Base-by-base conservation (phyloP, 2,888 invertebrate species). In the Noctua fimbriata region DNA sequence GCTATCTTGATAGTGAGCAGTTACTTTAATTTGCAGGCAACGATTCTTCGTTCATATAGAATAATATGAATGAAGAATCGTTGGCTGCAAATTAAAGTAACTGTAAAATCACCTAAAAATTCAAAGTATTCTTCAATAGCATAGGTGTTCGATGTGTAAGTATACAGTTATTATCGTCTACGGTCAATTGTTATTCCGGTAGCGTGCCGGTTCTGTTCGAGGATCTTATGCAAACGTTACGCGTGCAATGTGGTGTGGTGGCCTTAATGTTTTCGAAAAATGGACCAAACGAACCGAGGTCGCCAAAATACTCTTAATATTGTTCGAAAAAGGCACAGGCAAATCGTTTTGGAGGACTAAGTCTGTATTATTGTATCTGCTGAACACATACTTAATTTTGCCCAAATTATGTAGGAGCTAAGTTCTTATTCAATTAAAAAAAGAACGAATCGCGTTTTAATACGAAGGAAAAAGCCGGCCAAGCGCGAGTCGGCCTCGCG, bases 191-290 rank as follows among this genome's bases (percentile, higher is more conserved):
- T 87, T 93, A 95, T 95, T 94, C 95, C 58, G 85, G 81, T 77
- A 85, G 88, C 89, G 92, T 90, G 79, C 79, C 84, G 81, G 83
- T 84, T 86, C 89, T 87, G 86, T 84, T 77, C 88, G 89, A 92
- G 90, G 88, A 89, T 91, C 91, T 95, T 95, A 94, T 93, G 95
- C 93, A 95, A 95, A 91, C 92, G 91, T 94, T 94, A 94, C 91
- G 90, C 84, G 86, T 83, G 69, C 67, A 66, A 74, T 67, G 41
- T 44, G 47, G 49, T 79, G 69, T 77, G 71, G 79, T 87, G 93
- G 85, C 93, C 93, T 92, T 91, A 89, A 83, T 88, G 83, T 79
- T 89, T 89, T 85, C 87, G 88, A 91, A 92, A 91, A 91, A 89
- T 80, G 75, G 66, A 80, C 81, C 83, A 84, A 87, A 77, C 84